Evolutionary conservation across 2,888 invertebrate species (phyloP), one percentile per base, ranked within the genome.

Genomic region (Agriopis leucophaearia): DNA sequence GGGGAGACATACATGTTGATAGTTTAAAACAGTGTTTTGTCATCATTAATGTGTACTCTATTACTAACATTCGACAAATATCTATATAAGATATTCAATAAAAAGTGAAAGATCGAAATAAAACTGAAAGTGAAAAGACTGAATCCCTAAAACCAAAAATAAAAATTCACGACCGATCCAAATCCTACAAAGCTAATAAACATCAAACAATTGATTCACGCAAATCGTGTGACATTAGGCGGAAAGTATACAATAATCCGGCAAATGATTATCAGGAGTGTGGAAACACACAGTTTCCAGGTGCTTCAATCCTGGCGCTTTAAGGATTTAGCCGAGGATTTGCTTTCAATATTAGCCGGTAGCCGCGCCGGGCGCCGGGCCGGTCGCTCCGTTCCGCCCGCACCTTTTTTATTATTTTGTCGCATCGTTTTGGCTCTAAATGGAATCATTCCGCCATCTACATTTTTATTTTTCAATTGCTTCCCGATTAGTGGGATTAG

Each of bases 381-480:
- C 88, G 82, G 85, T 84, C 90, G 85, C 87, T 87, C 89, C 87
- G 90, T 88, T 89, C 88, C 89, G 81, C 83, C 82, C 83, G 84
- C 82, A 86, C 89, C 89, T 91, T 94, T 92, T 94, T 94, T 94
- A 92, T 93, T 94, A 94, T 94, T 94, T 93, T 91, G 92, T 92
- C 94, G 94, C 94, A 90, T 93, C 94, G 94, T 94, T 94, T 92
- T 91, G 92, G 90, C 89, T 89, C 92, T 86, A 91, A 94, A 92
- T 91, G 93, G 93, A 94, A 93, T 93, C 89, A 94, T 93, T 94
- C 90, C 85, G 89, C 92, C 90, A 93, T 94, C 94, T 94, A 92
- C 94, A 92, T 94, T 94, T 94, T 94, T 94, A 94, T 94, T 94
- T 94, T 94, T 94, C 94, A 94, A 94, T 94, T 94, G 94, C 89